These are phyloP conservation scores for Acrobasis consociella DNA, from an alignment of 2,888 invertebrate genomes.

Conservation along the genomic window DNA sequence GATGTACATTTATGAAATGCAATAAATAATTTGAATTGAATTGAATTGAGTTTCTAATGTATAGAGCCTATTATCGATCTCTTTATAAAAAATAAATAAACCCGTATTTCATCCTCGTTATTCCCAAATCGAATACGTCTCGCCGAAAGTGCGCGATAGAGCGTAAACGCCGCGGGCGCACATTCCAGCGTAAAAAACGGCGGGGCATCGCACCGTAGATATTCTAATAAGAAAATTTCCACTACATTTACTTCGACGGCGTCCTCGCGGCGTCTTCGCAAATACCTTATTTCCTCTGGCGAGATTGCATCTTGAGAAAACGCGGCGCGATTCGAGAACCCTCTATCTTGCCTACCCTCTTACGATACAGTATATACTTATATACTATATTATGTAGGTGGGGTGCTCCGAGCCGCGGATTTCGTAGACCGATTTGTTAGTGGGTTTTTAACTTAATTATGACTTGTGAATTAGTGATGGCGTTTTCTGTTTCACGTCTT, in stretches of 20 bases:
- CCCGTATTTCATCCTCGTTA: conserved; percentile 1
- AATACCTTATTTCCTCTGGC: conserved; percentile 84
- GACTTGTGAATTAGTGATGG: conserved; percentile 26
- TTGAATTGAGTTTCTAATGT: no score
- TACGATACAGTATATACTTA: conserved; percentile 24
- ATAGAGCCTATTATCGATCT: neutral
- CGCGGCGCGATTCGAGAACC: conserved; percentile 75
- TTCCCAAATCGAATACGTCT: conserved; percentile 15
- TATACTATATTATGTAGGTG: conserved; percentile 35
- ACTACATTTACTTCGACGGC: conserved; percentile 82
- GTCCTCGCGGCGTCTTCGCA: conserved; percentile 82
- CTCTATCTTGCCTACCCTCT: conserved; percentile 71
- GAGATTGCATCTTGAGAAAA: conserved; percentile 84
- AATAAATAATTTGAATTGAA: no score
- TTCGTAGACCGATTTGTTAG: conserved; percentile 32
- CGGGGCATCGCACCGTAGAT: conserved; percentile 79
- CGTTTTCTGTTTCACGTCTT: conserved; percentile 14
- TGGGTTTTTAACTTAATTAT: conserved; percentile 31
- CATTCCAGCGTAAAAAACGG: conserved; percentile 77
- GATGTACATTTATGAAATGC: no score
- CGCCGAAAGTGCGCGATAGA: conserved; percentile 46
- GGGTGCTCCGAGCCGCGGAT: conserved; percentile 25
- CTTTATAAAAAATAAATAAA: conserved; percentile 3
- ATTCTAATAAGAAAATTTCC: conserved; percentile 84
- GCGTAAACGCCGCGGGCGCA: conserved; percentile 59